Conservation (phyloP, 2,797 vertebrate species). For the Hippoglossus hippoglossus region DNA sequence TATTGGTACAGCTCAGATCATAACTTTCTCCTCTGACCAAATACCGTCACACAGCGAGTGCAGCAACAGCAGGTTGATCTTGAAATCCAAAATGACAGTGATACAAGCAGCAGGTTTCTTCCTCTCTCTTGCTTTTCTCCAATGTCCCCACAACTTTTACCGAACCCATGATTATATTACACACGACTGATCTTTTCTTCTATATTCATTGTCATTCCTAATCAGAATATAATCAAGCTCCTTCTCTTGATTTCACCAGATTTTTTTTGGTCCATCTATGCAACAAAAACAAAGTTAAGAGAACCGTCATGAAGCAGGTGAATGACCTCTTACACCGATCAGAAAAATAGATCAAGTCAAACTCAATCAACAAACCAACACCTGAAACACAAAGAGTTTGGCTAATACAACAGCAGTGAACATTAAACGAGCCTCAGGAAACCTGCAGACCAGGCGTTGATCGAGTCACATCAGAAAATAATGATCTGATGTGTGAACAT, state of each 20-base stretch:
- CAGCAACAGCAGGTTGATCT: conserved; percentile 36
- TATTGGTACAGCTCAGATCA: conserved; percentile 29
- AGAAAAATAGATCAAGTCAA: conserved; percentile 36
- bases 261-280: background rate
- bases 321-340: background rate
- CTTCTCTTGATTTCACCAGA: background rate
- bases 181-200: background rate
- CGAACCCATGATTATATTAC: background rate
- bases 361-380: conserved; percentile 24
- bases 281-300: background rate
- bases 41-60: background rate
- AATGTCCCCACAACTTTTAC: background rate
- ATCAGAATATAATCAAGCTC: background rate
- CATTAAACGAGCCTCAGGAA: conserved; percentile 10
- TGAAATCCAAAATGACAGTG: conserved; percentile 15
- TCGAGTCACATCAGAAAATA: too few relatives aligned
- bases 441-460: conserved; percentile 30
- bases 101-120: conserved; percentile 29
- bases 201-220: conserved; percentile 13
- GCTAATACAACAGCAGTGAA: conserved; percentile 49
- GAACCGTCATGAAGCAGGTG: background rate
- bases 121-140: background rate
- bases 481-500: too few relatives aligned
- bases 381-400: conserved; percentile 14
- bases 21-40: background rate